Evolutionary conservation across 1,140 invertebrate species (phyloP), one percentile per base, ranked within the genome.

Genomic region (Drosophila sproati): DNA sequence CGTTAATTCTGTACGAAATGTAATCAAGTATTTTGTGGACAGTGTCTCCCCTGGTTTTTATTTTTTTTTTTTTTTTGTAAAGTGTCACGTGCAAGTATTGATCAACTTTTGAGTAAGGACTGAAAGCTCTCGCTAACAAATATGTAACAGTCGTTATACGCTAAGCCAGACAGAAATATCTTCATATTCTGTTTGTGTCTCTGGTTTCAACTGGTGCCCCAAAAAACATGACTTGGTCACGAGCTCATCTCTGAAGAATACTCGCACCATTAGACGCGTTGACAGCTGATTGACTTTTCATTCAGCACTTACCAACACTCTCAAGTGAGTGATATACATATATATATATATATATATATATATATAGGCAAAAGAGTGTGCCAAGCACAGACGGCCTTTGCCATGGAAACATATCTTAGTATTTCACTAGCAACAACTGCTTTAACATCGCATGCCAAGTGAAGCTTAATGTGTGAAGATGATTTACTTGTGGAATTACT

Each of bases 261-360:
- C 39, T 43, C 39, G 39, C 39, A 28, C 41, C 28, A n/a, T 67
- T 73, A 6, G 61, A 51, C 20, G 12, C 51, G 29, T n/a, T 72
- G 35, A 57, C 54, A 59, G 64, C 54, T 73, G 63, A 73, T 59
- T 59, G 62, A 57, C 63, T 59, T 59, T 45, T 35, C 55, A 59
- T 60, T 39, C 35, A 57, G 56, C 63, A 43, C 63, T 73, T 59
- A 29, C 63, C 54, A 66, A 59, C 61, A 72, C 69, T 72, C 35
- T n/a, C 34, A 5, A 28, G 37, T 32, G 56, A 67, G 62, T 73
- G 29, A 47, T 20, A 20, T 20, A 20, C 1, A 20, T 20, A 20
- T 20, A 20, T 20, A 20, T 20, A 20, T 20, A 20, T 20, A 20
- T 20, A 20, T 20, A 20, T 20, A 20, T 20, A 20, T 20, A 20